These are phyloP conservation scores for Drosophila helvetica DNA, from an alignment of 2,888 invertebrate genomes.

Conservation along the genomic window DNA sequence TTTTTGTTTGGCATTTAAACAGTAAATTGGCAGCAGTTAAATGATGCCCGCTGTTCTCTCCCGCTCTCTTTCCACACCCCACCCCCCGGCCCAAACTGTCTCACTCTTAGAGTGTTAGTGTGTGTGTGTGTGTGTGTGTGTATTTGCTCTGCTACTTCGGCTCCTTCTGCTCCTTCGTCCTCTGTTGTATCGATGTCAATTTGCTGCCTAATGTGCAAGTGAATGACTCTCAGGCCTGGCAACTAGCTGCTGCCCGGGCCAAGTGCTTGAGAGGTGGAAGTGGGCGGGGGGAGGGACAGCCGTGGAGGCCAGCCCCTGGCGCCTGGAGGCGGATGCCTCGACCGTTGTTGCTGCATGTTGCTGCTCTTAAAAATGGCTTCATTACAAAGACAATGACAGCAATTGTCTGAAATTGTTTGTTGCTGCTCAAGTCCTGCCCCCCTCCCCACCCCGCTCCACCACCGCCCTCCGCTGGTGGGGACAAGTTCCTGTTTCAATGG, in stretches of 20 bases:
- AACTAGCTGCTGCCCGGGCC: constrained; percentile 3
- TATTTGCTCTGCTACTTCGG: constrained; percentile 11
- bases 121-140: constrained; percentile 17
- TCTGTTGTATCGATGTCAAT: constrained; percentile 74
- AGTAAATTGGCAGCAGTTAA: constrained; percentile 83
- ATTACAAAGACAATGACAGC: constrained; percentile 3
- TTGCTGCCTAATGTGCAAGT: constrained; percentile 79
- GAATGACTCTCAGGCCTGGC: constrained; percentile 56
- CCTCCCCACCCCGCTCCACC: too few relatives aligned
- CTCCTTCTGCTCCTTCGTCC: constrained; percentile 8
- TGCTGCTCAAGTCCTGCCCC: neutral
- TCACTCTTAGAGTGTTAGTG: neutral
- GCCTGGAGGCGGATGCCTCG: neutral
- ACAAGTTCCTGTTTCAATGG: constrained; percentile 22
- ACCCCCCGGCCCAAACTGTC: too few relatives aligned
- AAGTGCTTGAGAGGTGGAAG: neutral
- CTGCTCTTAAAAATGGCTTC: constrained; percentile 7
- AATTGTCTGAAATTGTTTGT: constrained; percentile 20
- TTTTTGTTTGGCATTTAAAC: constrained; percentile 83
- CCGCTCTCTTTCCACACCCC: constrained; percentile 6
- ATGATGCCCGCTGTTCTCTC: constrained; percentile 62
- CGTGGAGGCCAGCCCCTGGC: neutral
- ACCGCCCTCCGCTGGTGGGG: neutral
- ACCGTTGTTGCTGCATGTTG: neutral
- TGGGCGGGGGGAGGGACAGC: neutral